A percentile compares a stretch with the other conserved stretches of the same genome.
Evolutionary conservation across 1,140 invertebrate species (phyloP).

Genomic region (Cherax destructor): DNA sequence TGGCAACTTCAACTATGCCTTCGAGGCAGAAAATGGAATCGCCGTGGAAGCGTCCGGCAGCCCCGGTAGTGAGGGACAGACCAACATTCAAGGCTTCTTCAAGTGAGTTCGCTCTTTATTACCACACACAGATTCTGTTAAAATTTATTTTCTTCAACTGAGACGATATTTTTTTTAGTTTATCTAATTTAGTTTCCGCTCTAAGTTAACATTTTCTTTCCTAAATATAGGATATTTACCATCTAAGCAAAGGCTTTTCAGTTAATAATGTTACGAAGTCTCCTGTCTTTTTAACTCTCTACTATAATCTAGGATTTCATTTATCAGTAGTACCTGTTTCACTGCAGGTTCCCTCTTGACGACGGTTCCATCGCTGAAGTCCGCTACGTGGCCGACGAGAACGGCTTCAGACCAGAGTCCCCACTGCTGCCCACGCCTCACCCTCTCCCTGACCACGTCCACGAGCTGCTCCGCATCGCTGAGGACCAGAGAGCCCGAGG

Average conservation of each 20-base stretch:
- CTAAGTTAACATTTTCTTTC: too few relatives aligned
- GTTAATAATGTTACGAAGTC: too few relatives aligned
- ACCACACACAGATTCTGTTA: too few relatives aligned
- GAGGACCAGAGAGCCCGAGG: conserved; percentile 15
- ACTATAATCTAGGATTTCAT: too few relatives aligned
- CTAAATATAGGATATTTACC: too few relatives aligned
- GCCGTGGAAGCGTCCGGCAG: not conserved
- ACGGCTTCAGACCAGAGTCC: conserved; percentile 15
- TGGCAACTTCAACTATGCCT: conserved; percentile 37
- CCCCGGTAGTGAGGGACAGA: conserved; percentile 33
- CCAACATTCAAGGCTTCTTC: conserved; percentile 44
- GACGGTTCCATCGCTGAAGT: conserved; percentile 23
- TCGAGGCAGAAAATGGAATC: conserved; percentile 44
- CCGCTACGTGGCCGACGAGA: conserved; percentile 25
- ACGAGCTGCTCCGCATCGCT: conserved; percentile 34
- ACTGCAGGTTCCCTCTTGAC: conserved; percentile 6
- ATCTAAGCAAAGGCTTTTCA: too few relatives aligned
- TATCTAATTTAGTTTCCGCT: too few relatives aligned
- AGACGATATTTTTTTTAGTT: too few relatives aligned
- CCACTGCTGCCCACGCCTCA: not conserved
- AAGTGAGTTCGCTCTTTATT: not conserved
- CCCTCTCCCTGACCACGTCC: conserved; percentile 12
- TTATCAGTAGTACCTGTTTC: not conserved
- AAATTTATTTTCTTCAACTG: too few relatives aligned
- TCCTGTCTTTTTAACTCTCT: not conserved